Evolutionary conservation across 2,113 vertebrate species (phyloP).

Genomic region (Antechinus stuartii): DNA sequence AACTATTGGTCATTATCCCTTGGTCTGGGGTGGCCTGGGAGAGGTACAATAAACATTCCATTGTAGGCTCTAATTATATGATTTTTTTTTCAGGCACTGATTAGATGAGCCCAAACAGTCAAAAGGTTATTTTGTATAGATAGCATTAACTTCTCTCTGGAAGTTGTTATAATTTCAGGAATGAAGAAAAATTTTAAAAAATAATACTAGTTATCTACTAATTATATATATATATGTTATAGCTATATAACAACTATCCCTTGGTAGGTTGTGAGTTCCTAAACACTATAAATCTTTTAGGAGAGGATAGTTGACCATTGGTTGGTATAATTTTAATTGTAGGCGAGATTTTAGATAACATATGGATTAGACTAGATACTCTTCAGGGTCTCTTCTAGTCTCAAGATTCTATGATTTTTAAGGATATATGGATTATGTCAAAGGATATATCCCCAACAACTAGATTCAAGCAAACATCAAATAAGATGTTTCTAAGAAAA

Average conservation of each 20-base stretch:
- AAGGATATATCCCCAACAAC: constrained; percentile 14
- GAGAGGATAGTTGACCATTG: background rate
- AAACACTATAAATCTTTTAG: background rate
- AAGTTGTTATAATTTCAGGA: background rate
- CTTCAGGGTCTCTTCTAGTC: background rate
- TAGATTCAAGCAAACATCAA: constrained; percentile 46
- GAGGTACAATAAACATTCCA: background rate
- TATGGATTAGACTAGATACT: background rate
- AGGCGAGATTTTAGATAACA: background rate
- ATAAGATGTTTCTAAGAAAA: constrained; percentile 56
- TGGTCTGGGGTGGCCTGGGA: background rate
- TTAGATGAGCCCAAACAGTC: background rate
- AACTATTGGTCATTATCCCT: constrained; percentile 16
- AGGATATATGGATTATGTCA: background rate
- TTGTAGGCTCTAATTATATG: background rate
- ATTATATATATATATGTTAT: too few relatives aligned
- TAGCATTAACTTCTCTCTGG: background rate
- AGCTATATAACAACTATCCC: too few relatives aligned
- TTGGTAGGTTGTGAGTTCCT: background rate
- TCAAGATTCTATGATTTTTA: background rate
- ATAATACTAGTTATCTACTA: background rate
- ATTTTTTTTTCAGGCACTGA: background rate
- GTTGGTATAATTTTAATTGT: background rate
- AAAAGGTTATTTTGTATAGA: background rate
- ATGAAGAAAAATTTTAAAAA: background rate